Percentiles rank a stretch among this genome's conserved stretches.
These are phyloP conservation scores for Apodemia hepburni DNA, from an alignment of 2,888 invertebrate species.

Conservation along the genomic window DNA sequence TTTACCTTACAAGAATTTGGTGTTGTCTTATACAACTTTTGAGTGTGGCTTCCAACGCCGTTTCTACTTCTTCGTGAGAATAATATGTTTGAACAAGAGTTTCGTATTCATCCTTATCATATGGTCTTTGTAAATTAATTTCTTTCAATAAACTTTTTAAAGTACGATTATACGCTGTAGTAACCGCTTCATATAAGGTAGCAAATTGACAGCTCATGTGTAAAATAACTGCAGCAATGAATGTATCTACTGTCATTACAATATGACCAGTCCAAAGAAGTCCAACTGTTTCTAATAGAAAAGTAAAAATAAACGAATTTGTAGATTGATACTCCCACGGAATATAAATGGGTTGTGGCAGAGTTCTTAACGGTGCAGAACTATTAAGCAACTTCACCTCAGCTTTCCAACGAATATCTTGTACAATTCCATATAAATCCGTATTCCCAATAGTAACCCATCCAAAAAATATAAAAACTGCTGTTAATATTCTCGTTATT, in stretches of 20 bases:
- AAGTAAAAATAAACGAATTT: slow-evolving; percentile 53
- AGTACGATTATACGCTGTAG: slow-evolving; percentile 58
- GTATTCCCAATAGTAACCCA: slow-evolving; percentile 68
- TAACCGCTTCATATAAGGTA: slow-evolving; percentile 58
- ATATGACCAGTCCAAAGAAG: slow-evolving; percentile 72
- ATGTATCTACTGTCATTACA: slow-evolving; percentile 69
- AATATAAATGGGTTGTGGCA: slow-evolving; percentile 69
- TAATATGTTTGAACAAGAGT: slow-evolving; percentile 44
- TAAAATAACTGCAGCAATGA: slow-evolving; percentile 64
- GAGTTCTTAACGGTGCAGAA: slow-evolving; percentile 48
- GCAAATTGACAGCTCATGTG: slow-evolving; percentile 69
- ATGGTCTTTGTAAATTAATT: slow-evolving; percentile 24
- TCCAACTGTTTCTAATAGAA: slow-evolving; percentile 60
- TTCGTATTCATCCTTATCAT: slow-evolving; percentile 36
- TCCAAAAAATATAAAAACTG: slow-evolving; percentile 61
- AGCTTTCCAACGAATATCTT: slow-evolving; percentile 60
- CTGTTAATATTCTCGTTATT: slow-evolving; percentile 53
- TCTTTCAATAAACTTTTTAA: slow-evolving; percentile 43
- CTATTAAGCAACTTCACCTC: slow-evolving; percentile 48
- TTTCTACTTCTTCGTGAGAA: slow-evolving; percentile 49
- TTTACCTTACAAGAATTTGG: slow-evolving; percentile 60
- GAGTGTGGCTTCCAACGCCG: slow-evolving; percentile 48
- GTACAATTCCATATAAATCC: slow-evolving; percentile 58
- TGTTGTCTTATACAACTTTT: slow-evolving; percentile 62
- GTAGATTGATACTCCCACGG: slow-evolving; percentile 69